phyloP scores from a whole-genome alignment of 2,797 vertebrate species.

The Coccyzus lansbergi region DNA sequence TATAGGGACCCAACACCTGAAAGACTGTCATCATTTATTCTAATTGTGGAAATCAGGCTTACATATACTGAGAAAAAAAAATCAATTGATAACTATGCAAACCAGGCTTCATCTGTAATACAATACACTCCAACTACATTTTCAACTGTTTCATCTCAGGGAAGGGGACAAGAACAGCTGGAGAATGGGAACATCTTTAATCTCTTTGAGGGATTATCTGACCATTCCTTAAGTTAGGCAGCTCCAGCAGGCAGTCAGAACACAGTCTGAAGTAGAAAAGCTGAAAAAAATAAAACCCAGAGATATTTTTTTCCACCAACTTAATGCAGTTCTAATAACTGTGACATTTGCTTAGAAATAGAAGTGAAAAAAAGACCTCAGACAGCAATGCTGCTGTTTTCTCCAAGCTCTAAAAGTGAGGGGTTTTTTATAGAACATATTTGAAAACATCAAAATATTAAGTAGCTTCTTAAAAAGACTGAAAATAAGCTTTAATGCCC shows the following conservation, averaged over 20 bases:
- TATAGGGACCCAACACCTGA: neutral
- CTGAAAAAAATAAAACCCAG: neutral
- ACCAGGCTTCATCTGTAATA: neutral
- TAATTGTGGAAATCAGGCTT: neutral
- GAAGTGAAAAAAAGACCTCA: neutral
- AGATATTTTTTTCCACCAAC: neutral
- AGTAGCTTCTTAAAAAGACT: neutral
- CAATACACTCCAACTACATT: neutral
- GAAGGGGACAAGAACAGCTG: neutral
- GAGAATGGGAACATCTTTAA: neutral
- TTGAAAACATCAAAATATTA: neutral
- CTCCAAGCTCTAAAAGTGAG: neutral
- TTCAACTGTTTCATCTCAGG: neutral
- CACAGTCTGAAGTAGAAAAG: neutral
- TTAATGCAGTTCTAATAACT: neutral
- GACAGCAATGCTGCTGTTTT: neutral
- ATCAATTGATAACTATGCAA: neutral
- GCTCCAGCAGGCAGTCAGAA: neutral
- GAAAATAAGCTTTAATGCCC: neutral
- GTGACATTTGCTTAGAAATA: neutral
- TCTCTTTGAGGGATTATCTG: neutral
- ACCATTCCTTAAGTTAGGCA: neutral
- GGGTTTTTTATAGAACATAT: neutral
- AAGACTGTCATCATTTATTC: neutral
- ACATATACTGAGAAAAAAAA: neutral